Evolutionary conservation across 2,888 invertebrate species (phyloP), one percentile per base, ranked within the genome.

Genomic region (Tanytarsus gracilentus): DNA sequence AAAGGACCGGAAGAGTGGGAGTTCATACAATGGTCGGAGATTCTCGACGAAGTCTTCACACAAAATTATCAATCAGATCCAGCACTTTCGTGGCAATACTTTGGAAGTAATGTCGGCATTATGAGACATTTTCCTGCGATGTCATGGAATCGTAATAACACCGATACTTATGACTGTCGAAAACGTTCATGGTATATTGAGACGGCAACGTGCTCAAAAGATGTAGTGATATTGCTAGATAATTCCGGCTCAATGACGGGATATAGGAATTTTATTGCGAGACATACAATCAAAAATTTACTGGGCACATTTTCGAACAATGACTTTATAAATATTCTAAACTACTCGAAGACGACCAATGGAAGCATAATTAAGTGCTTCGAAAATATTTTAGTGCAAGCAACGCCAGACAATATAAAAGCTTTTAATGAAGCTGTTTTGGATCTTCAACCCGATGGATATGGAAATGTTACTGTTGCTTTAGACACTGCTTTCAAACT

Each of bases 231-330:
- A 62, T 77, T 99, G 60, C 79, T 99, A 63, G 99, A 99, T 71
- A 84, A 86, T 61, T 95, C 96, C 52, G 99, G 99, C 16, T 97
- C 96, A 18, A 99, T 99, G 98, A 86, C 85, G 27, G 98, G 97
- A 1, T 82, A 80, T 64, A 78, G 80, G 59, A 79, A 82, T 69
- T 84, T 84, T 66, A 81, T 86, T 30, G 95, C 93, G 11, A 83
- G 86, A 67, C 84, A 88, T 68, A 97, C 97, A 1, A 85, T 97
- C 21, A 79, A 83, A 62, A 86, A 88, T 39, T 85, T 99, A 62
- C 74, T 99, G 66, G 91, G 94, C 63, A 98, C 99, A 0, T 82
- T 99, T 52, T 95, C 94, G 6, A 97, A 98, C 70, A 97, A 99
- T 72, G 99, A 99, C 73, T 97, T 88, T 71, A 89, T 99, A 61